Conservation (phyloP, 2,888 invertebrate genomes). For the Troides aeacus region DNA sequence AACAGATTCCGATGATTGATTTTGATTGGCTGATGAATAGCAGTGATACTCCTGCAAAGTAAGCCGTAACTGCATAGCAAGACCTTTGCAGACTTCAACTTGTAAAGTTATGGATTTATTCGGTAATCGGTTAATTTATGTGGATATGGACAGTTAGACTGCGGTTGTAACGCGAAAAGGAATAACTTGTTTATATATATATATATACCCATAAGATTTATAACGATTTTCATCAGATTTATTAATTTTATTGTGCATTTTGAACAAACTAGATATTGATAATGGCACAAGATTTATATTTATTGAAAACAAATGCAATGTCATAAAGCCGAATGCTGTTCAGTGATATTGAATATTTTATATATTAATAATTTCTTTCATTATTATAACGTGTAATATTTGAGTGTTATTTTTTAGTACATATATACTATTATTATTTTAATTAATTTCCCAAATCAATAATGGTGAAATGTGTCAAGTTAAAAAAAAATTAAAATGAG, state of each 20-base stretch:
- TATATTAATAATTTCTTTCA: not conserved
- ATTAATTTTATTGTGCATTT: conserved; percentile 6
- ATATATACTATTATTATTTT: not conserved
- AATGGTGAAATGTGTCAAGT: not conserved
- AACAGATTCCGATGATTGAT: conserved; percentile 80
- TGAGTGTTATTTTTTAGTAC: not conserved
- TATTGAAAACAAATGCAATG: conserved; percentile 9
- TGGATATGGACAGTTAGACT: conserved; percentile 40
- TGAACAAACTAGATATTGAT: not conserved
- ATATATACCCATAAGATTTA: no score
- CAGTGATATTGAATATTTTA: not conserved
- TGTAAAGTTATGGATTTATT: conserved; percentile 42
- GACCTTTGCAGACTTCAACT: conserved; percentile 43
- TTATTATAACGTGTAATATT: not conserved
- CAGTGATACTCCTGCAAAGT: conserved; percentile 68
- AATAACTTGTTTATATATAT: not conserved
- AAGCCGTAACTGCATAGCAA: conserved; percentile 61
- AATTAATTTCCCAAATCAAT: not conserved
- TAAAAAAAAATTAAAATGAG: no score
- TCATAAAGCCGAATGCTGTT: not conserved
- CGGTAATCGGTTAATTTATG: conserved; percentile 43
- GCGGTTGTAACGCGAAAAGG: conserved; percentile 35
- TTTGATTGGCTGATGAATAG: conserved; percentile 79
- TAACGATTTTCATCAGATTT: not conserved
- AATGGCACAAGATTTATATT: conserved; percentile 28